Evolutionary conservation across 2,113 vertebrate genomes (phyloP).

Genomic region (Pteropus alecto): DNA sequence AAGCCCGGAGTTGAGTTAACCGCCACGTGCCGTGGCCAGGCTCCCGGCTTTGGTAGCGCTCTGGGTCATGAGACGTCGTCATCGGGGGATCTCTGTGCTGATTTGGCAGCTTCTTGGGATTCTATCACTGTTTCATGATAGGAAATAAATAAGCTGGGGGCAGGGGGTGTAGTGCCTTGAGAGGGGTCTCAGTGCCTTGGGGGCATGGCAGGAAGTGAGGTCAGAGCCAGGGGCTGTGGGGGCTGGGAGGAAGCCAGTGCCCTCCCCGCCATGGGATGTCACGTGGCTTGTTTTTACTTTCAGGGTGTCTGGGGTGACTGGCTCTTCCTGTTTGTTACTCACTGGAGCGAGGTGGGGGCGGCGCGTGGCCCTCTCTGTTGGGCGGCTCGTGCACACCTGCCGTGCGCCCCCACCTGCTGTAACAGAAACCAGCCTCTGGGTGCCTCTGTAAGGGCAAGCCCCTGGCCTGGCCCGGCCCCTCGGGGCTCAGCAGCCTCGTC

Average conservation of each 20-base stretch:
- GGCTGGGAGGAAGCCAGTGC: background rate
- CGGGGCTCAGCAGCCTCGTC: no score
- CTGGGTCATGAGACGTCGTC: background rate
- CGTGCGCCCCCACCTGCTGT: slow-evolving; percentile 11
- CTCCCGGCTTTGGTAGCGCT: accelerated
- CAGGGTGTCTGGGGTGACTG: slow-evolving; percentile 19
- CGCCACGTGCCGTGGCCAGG: accelerated
- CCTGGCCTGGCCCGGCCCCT: accelerated
- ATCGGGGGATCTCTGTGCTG: accelerated
- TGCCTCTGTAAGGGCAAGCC: background rate
- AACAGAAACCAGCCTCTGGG: slow-evolving; percentile 37
- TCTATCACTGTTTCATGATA: accelerated
- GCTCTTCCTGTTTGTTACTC: slow-evolving; percentile 56
- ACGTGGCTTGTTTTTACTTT: slow-evolving; percentile 14
- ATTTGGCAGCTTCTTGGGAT: background rate
- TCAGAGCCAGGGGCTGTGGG: background rate
- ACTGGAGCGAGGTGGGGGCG: background rate
- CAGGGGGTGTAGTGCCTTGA: background rate
- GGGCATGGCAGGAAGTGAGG: background rate
- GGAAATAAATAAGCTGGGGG: background rate
- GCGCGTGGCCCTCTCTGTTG: background rate
- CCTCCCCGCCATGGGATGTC: background rate
- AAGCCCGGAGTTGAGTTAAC: accelerated
- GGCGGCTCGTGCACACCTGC: slow-evolving; percentile 65
- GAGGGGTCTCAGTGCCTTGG: background rate